Evolutionary conservation across 1,140 invertebrate genomes (phyloP).

Genomic region (Euschistus heros): DNA sequence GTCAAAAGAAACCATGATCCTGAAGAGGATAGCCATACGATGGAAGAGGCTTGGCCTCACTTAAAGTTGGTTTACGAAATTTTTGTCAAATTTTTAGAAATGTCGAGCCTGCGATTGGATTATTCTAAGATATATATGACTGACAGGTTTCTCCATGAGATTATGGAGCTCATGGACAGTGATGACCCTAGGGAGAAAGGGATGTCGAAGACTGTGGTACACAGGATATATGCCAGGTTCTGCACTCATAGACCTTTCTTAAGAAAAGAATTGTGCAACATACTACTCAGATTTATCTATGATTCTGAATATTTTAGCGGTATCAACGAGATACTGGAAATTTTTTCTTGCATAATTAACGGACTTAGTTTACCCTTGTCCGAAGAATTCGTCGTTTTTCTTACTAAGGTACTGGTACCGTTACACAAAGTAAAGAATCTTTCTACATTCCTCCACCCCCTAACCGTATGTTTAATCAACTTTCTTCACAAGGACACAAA

Average conservation of each 20-base stretch:
- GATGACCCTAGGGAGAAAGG: slow-evolving; percentile 98
- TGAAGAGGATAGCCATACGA: slow-evolving; percentile 95
- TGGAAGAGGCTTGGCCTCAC: slow-evolving; percentile 96
- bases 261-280: slow-evolving; percentile 99
- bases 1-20: slow-evolving; percentile 99
- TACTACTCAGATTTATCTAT: slow-evolving; percentile 96
- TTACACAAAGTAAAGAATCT: slow-evolving; percentile 80
- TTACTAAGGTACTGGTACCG: slow-evolving; percentile 95
- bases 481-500: slow-evolving; percentile 97
- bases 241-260: slow-evolving; percentile 94
- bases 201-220: slow-evolving; percentile 95
- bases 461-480: slow-evolving; percentile 98
- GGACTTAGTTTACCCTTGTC: slow-evolving; percentile 95
- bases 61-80: slow-evolving; percentile 91
- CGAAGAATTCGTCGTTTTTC: slow-evolving; percentile 92
- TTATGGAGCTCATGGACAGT: slow-evolving; percentile 95
- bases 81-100: slow-evolving; percentile 91
- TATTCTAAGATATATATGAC: slow-evolving; percentile 96
- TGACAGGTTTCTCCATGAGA: slow-evolving; percentile 83
- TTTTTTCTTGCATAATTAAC: slow-evolving; percentile 97
- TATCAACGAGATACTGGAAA: slow-evolving; percentile 95
- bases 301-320: slow-evolving; percentile 99
- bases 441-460: slow-evolving; percentile 87
- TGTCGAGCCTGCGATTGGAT: slow-evolving; percentile 89
- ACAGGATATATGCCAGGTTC: slow-evolving; percentile 99